Evolutionary conservation across 2,797 vertebrate species (phyloP).

Genomic region (Tympanoctomys barrerae): DNA sequence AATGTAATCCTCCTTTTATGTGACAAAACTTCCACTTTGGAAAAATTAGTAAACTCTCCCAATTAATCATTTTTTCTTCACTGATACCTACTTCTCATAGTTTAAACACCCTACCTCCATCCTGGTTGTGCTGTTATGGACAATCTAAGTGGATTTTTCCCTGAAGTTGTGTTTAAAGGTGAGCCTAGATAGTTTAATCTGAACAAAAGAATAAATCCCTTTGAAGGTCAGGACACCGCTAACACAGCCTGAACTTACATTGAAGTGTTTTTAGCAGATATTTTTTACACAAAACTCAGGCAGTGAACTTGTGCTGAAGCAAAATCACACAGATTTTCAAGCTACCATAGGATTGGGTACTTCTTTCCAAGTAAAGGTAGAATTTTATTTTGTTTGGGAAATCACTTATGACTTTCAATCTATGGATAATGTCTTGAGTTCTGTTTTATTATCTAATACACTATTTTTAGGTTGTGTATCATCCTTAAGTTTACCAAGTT

Average conservation of each 20-base stretch:
- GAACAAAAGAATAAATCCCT: background rate
- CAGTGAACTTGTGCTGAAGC: background rate
- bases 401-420: background rate
- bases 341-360: background rate
- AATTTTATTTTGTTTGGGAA: background rate
- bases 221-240: background rate
- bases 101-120: background rate
- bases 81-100: background rate
- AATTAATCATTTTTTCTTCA: background rate
- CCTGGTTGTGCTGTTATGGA: background rate
- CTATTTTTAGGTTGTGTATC: background rate
- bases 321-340: background rate
- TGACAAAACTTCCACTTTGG: background rate
- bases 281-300: background rate
- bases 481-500: background rate
- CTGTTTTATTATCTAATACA: background rate
- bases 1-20: background rate
- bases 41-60: background rate
- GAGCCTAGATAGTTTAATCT: background rate
- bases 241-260: background rate
- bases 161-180: background rate
- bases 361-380: background rate
- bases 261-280: background rate
- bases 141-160: background rate
- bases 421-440: background rate